These are phyloP conservation scores for Dendrocincla tyrannina DNA, from an alignment of 2,797 vertebrate genomes.

Conservation along the genomic window DNA sequence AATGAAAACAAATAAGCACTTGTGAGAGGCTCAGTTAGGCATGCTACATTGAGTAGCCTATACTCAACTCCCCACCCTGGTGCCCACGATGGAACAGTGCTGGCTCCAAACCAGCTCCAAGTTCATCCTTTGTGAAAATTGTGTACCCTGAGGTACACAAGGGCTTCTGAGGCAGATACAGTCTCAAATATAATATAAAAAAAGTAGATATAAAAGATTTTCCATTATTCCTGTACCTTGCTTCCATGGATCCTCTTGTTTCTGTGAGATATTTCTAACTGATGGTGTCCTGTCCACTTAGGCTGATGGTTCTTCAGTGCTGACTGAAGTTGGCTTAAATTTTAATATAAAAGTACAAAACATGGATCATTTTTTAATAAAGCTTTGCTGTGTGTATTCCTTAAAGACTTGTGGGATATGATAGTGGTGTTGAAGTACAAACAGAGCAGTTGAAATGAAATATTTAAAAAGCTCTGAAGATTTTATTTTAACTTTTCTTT, in stretches of 20 bases:
- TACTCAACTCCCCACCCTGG: neutral
- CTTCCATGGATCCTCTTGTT: neutral
- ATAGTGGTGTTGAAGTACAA: neutral
- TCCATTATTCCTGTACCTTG: neutral
- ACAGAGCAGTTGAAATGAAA: neutral
- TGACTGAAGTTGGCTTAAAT: neutral
- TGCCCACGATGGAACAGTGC: fast-evolving
- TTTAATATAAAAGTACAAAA: constrained; percentile 10
- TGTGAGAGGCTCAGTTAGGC: neutral
- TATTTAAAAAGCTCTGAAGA: neutral
- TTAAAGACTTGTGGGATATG: neutral
- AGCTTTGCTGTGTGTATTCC: neutral
- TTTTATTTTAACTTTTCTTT: neutral
- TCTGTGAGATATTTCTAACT: neutral
- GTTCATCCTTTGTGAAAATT: neutral
- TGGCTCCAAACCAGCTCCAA: neutral
- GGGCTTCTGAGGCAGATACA: neutral
- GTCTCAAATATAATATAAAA: neutral
- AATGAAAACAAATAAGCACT: neutral
- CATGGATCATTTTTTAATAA: constrained; percentile 20
- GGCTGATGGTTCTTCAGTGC: neutral
- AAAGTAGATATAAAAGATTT: neutral
- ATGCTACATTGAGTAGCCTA: neutral
- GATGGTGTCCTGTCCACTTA: neutral
- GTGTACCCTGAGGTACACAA: neutral